Base-by-base conservation (phyloP, 2,113 vertebrate genomes). In the Cavia aperea region DNA sequence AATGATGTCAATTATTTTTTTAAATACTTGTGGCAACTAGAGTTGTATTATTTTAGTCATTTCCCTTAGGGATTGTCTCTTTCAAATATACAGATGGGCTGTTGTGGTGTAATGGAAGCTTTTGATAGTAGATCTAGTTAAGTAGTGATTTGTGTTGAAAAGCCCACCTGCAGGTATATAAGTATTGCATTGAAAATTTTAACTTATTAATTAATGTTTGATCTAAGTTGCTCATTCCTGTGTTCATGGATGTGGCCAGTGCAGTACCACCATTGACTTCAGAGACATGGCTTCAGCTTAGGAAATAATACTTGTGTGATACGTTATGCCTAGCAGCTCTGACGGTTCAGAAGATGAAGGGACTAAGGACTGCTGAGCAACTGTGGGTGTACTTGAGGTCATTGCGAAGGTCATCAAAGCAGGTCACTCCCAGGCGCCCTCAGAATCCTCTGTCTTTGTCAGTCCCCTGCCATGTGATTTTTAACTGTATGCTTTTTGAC, bases 111-210 rank as follows among this genome's bases (percentile, higher is more conserved):
- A 77, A 46, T 75, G 68, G 85, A 95, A 15, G 21, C 81, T 89
- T 95, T 46, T 95, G 90, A 65, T 87, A 94, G 75, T 58, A 51
- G 81, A 88, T 73, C 63, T 85, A 62, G 68, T 85, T 91, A 92
- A 92, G 70, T 87, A 66, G 92, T 88, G 49, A 89, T 89, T 94
- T 89, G 58, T 89, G 79, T 89, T 66, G 90, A 95, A 86, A 95
- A 79, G 89, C 72, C 78, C 66, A 91, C 92, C 92, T 93, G 85
- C 29, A 29, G 83, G 66, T 72, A 62, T 82, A 92, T 96, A 90
- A 92, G 93, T 95, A 87, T 94, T 94, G 77, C 82, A 95, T 91
- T 85, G 89, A 85, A 94, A 95, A 93, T 90, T 92, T 94, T 90
- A 81, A 85, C 81, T 85, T 81, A 81, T 81, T 94, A 91, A 92